These are phyloP conservation scores for Hydropsyche betteni DNA, from an alignment of 2,888 invertebrate genomes.

Conservation along the genomic window DNA sequence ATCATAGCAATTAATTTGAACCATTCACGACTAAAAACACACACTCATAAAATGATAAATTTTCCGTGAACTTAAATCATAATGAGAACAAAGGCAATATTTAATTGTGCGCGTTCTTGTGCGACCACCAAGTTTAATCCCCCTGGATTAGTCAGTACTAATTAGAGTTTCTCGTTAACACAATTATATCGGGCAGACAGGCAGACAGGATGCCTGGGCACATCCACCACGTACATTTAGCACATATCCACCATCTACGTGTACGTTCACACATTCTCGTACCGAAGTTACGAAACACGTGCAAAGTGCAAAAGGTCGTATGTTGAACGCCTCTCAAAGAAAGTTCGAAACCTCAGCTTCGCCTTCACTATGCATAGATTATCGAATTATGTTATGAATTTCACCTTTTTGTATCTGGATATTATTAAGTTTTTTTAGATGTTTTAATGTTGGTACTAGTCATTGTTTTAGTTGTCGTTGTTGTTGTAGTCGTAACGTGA, in stretches of 20 bases:
- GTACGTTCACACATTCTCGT: neutral
- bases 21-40: too few species aligned
- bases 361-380: too few species aligned
- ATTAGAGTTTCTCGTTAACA: slow-evolving; percentile 48
- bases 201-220: slow-evolving; percentile 31
- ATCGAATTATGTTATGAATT: too few species aligned
- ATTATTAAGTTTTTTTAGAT: too few species aligned
- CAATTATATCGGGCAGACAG: slow-evolving; percentile 47
- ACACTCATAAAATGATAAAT: too few species aligned
- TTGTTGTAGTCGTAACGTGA: slow-evolving; percentile 15
- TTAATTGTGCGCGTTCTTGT: too few species aligned
- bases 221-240: slow-evolving; percentile 1
- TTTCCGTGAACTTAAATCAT: too few species aligned
- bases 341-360: too few species aligned
- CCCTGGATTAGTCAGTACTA: slow-evolving; percentile 41
- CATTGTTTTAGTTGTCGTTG: neutral
- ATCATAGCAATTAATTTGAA: too few species aligned
- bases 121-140: neutral
- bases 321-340: neutral
- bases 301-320: neutral
- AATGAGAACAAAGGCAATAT: too few species aligned
- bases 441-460: too few species aligned
- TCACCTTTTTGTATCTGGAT: too few species aligned
- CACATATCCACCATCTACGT: neutral
- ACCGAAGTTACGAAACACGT: slow-evolving; percentile 1